These are phyloP conservation scores for Plutella xylostella DNA, from an alignment of 2,888 invertebrate species.

Conservation along the genomic window DNA sequence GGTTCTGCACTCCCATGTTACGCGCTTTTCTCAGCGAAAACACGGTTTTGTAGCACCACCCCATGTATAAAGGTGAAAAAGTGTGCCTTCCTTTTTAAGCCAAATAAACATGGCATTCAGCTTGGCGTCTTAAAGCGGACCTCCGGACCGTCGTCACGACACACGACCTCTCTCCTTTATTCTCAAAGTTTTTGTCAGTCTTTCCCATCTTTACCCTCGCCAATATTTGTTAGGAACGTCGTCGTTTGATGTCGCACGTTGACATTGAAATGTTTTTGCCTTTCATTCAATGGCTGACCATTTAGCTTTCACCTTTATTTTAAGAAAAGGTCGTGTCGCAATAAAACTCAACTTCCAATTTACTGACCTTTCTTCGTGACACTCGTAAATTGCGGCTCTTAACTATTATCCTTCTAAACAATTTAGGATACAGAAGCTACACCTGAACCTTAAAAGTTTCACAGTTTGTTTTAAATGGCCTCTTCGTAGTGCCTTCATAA, in stretches of 20 bases:
- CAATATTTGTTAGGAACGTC: conserved; percentile 38
- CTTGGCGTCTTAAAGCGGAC: conserved; percentile 35
- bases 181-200: conserved; percentile 49
- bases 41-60: too few species aligned
- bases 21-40: conserved; percentile 33
- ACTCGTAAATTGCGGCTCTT: too few species aligned
- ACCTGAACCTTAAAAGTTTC: too few species aligned
- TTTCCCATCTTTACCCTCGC: conserved; percentile 34
- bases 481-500: too few species aligned
- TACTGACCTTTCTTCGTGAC: too few species aligned
- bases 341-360: too few species aligned
- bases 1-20: conserved; percentile 41
- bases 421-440: too few species aligned
- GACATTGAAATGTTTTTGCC: conserved; percentile 38
- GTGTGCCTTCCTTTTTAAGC: conserved; percentile 46
- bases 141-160: conserved; percentile 39
- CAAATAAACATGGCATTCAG: conserved; percentile 63
- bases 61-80: conserved; percentile 39
- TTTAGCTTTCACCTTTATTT: conserved; percentile 5
- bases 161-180: conserved; percentile 36
- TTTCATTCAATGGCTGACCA: neutral
- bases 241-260: conserved; percentile 33
- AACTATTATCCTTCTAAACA: too few species aligned
- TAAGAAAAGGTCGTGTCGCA: conserved; percentile 3
- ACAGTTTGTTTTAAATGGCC: too few species aligned